Percentiles rank a stretch among this genome's conserved stretches.
Evolutionary conservation across 1,140 invertebrate genomes (phyloP).

Genomic region (Subanguina moxae): DNA sequence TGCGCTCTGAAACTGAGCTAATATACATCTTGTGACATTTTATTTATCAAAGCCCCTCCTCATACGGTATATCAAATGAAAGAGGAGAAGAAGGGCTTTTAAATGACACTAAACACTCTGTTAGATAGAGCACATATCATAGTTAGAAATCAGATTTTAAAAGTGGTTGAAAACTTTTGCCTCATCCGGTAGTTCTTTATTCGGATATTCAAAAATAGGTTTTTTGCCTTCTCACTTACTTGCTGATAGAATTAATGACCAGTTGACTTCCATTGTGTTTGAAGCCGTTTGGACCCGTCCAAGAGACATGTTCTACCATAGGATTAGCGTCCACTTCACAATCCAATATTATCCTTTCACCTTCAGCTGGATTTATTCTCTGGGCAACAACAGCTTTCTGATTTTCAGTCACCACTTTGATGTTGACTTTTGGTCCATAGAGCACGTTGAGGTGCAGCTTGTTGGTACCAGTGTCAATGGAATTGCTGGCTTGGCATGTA

Average conservation of each 20-base stretch:
- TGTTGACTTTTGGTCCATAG: conserved; percentile 26
- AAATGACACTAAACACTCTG: too few relatives aligned
- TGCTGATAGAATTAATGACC: conserved; percentile 26
- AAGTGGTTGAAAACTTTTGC: too few relatives aligned
- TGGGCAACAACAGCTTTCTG: background rate
- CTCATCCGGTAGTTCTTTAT: too few relatives aligned
- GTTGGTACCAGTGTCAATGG: conserved; percentile 23
- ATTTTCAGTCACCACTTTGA: conserved; percentile 7
- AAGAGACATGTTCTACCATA: conserved; percentile 24
- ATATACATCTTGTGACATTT: too few relatives aligned
- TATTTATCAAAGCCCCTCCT: too few relatives aligned
- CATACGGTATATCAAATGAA: too few relatives aligned
- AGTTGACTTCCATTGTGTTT: conserved; percentile 26
- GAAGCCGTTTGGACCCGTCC: conserved; percentile 39
- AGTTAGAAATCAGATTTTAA: too few relatives aligned
- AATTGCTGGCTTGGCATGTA: conserved; percentile 33
- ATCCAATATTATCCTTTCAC: conserved; percentile 39
- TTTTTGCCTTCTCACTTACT: too few relatives aligned
- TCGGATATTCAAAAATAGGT: too few relatives aligned
- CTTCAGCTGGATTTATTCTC: conserved; percentile 33
- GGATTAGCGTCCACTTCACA: conserved; percentile 41
- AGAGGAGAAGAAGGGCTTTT: too few relatives aligned
- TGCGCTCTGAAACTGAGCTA: conserved; percentile 22
- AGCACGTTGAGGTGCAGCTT: conserved; percentile 35
- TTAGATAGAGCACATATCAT: too few relatives aligned